A percentile compares a stretch with the other conserved stretches of the same genome.
Conservation (phyloP, 2,888 invertebrate genomes). For the Therioaphis trifolii region DNA sequence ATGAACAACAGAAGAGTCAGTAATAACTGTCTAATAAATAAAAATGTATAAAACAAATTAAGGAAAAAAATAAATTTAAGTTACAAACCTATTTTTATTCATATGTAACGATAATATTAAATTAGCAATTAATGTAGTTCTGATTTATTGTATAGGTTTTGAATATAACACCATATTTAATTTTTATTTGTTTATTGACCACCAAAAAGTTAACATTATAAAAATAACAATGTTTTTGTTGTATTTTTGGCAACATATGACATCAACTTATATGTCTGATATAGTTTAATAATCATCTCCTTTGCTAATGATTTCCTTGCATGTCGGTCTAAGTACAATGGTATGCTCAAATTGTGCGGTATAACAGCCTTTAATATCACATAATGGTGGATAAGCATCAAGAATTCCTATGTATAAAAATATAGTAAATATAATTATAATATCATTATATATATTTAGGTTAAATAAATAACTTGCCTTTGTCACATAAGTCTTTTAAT, state of each 20-base stretch:
- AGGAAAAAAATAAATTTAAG: constrained; percentile 48
- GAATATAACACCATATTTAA: constrained; percentile 19
- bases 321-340: constrained; percentile 94
- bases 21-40: not conserved
- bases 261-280: not conserved
- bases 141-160: constrained; percentile 34
- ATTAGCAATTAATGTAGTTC: constrained; percentile 3
- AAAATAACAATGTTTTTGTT: constrained; percentile 37
- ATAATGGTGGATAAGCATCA: constrained; percentile 98
- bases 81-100: constrained; percentile 46
- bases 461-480: constrained; percentile 71
- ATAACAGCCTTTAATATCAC: constrained; percentile 96
- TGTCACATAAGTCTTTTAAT: constrained; percentile 97
- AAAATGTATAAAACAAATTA: constrained; percentile 1
- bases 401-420: constrained; percentile 74
- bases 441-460: not conserved
- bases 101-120: constrained; percentile 22
- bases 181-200: constrained; percentile 51
- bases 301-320: constrained; percentile 97
- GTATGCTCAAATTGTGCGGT: constrained; percentile 99
- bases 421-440: constrained; percentile 4
- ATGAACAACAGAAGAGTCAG: constrained; percentile 50
- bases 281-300: constrained; percentile 90
- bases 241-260: not conserved
- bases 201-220: constrained; percentile 44